A percentile compares a stretch with the other conserved stretches of the same genome.
These are phyloP conservation scores for Lepidothrix coronata DNA, from an alignment of 2,113 vertebrate genomes.

Conservation along the genomic window DNA sequence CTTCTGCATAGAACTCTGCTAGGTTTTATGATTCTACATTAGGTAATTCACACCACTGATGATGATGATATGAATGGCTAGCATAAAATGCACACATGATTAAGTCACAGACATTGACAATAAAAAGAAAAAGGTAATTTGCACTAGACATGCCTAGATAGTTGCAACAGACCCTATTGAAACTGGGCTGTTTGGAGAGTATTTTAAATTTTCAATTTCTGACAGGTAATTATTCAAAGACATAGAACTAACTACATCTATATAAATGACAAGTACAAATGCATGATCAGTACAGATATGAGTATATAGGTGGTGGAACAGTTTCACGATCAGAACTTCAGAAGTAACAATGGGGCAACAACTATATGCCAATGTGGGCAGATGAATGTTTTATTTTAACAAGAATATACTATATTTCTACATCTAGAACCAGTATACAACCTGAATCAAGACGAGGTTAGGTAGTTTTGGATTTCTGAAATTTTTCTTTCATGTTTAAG, in stretches of 20 bases:
- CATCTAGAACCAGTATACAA: neutral
- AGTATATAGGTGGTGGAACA: neutral
- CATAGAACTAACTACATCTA: neutral
- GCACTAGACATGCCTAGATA: neutral
- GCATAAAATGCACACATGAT: slow-evolving; percentile 58
- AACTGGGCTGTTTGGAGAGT: neutral
- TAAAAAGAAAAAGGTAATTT: slow-evolving; percentile 50
- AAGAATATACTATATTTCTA: neutral
- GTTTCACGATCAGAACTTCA: neutral
- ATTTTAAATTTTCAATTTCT: neutral
- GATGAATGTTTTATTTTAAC: neutral
- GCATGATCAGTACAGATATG: neutral
- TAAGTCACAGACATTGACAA: slow-evolving; percentile 50
- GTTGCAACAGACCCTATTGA: neutral
- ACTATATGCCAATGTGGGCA: neutral
- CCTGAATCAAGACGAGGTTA: neutral
- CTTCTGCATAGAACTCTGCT: neutral
- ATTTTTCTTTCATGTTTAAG: neutral
- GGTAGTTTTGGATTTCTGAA: neutral
- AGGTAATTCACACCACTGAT: slow-evolving; percentile 53
- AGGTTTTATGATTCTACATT: slow-evolving; percentile 34
- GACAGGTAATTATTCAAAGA: neutral
- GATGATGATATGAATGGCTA: neutral
- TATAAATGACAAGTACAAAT: neutral
- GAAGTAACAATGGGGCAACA: neutral